Percentiles rank a stretch among this genome's conserved stretches.
Evolutionary conservation across 2,888 invertebrate species (phyloP).

Genomic region (Agriotes lineatus): DNA sequence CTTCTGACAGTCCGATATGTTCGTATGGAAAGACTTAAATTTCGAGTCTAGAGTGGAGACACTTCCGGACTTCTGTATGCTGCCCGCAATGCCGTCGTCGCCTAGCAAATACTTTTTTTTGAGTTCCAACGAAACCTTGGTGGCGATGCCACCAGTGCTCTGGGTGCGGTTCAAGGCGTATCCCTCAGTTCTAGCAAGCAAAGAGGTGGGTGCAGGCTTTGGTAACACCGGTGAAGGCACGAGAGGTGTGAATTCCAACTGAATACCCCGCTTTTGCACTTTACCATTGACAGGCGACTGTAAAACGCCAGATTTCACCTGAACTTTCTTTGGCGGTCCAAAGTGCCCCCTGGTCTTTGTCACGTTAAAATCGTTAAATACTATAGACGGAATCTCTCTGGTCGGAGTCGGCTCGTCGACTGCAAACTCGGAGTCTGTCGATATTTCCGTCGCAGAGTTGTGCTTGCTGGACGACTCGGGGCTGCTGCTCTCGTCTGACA

Average conservation of each 20-base stretch:
- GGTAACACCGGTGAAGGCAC: conserved; percentile 56
- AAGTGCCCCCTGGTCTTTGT: conserved; percentile 68
- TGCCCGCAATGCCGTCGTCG: conserved; percentile 74
- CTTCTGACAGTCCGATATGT: conserved; percentile 91
- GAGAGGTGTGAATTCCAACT: conserved; percentile 65
- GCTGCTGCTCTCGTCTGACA: conserved; percentile 73
- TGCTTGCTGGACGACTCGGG: conserved; percentile 80
- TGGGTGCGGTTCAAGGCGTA: conserved; percentile 85
- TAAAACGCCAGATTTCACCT: conserved; percentile 70
- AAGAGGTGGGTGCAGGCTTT: conserved; percentile 57
- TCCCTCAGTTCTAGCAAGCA: conserved; percentile 72
- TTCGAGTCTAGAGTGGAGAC: conserved; percentile 87
- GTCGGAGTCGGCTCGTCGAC: conserved; percentile 81
- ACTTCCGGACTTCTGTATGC: conserved; percentile 85
- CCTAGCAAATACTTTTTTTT: conserved; percentile 88
- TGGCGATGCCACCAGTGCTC: conserved; percentile 89
- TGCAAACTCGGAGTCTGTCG: conserved; percentile 93
- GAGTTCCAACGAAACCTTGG: conserved; percentile 87
- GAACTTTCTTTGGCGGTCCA: conserved; percentile 70
- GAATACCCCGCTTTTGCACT: conserved; percentile 57
- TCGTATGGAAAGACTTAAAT: conserved; percentile 85
- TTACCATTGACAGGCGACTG: conserved; percentile 65
- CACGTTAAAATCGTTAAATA: conserved; percentile 76
- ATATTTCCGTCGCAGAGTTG: conserved; percentile 92
- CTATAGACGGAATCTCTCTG: conserved; percentile 81